These are phyloP conservation scores for Elachura formosa DNA, from an alignment of 2,113 vertebrate genomes.

Conservation along the genomic window DNA sequence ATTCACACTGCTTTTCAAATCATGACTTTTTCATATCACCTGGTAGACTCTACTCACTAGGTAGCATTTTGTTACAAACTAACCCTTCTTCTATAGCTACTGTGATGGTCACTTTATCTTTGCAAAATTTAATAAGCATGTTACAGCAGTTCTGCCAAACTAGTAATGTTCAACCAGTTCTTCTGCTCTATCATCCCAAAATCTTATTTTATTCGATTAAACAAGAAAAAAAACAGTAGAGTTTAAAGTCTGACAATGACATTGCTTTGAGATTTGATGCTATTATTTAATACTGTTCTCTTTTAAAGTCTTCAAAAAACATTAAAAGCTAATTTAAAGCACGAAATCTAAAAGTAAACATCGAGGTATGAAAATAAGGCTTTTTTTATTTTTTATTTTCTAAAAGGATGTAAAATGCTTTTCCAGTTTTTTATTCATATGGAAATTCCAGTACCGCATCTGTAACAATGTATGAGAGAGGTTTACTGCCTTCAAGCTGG, in stretches of 20 bases:
- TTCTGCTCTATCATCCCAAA: neutral
- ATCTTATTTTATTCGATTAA: neutral
- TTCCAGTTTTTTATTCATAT: neutral
- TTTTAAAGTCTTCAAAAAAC: neutral
- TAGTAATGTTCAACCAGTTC: neutral
- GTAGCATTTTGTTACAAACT: neutral
- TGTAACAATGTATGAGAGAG: neutral
- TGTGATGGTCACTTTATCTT: neutral
- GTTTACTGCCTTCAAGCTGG: neutral
- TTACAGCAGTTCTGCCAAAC: neutral
- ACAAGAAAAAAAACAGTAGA: neutral
- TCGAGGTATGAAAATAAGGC: neutral
- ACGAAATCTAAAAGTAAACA: neutral
- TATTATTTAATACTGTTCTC: neutral
- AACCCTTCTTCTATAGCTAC: neutral
- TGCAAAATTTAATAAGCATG: neutral
- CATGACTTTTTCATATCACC: neutral
- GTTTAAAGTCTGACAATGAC: neutral
- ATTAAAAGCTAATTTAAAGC: neutral
- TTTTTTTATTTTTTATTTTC: neutral
- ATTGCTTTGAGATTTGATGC: neutral
- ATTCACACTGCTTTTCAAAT: neutral
- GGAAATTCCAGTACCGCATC: neutral
- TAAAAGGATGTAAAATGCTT: neutral
- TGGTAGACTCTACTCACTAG: neutral